Conservation (phyloP, 2,888 invertebrate genomes). For the Crocallis elinguaria region DNA sequence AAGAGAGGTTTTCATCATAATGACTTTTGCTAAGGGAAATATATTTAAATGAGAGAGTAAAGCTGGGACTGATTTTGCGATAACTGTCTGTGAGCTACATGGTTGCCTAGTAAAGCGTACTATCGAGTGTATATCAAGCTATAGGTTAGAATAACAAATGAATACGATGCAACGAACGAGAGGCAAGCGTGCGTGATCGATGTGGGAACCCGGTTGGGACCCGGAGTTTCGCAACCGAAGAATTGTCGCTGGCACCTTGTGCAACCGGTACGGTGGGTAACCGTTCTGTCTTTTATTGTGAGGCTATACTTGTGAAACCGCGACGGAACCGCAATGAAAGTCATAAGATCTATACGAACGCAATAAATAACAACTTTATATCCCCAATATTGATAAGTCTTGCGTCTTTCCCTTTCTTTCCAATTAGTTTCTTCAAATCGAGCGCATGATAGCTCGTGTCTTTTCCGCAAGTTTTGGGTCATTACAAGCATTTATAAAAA, state of each 20-base stretch:
- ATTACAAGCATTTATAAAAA: not conserved
- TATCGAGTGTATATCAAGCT: constrained; percentile 1
- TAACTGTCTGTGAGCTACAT: not conserved
- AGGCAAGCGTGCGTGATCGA: constrained; percentile 57
- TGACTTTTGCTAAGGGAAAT: not conserved
- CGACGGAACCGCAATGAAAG: constrained; percentile 39
- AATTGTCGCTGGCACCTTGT: constrained; percentile 60
- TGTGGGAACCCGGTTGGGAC: constrained; percentile 54
- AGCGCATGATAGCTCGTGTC: not conserved
- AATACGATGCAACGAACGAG: constrained; percentile 45
- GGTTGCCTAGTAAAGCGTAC: not conserved
- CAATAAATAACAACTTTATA: constrained; percentile 36
- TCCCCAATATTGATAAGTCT: constrained; percentile 23
- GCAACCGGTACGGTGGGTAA: constrained; percentile 54
- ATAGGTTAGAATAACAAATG: constrained; percentile 20
- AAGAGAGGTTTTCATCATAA: not conserved
- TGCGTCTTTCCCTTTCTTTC: constrained; percentile 24
- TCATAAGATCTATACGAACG: constrained; percentile 37
- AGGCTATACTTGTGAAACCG: constrained; percentile 47
- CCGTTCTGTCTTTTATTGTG: constrained; percentile 51
- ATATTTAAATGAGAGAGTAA: not conserved
- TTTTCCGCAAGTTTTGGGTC: constrained; percentile 3
- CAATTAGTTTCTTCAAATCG: constrained; percentile 22
- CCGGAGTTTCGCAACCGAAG: constrained; percentile 60
- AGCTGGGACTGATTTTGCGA: constrained; percentile 1